Evolutionary conservation across 1,140 invertebrate species (phyloP).

Genomic region (Brachionus calyciflorus): DNA sequence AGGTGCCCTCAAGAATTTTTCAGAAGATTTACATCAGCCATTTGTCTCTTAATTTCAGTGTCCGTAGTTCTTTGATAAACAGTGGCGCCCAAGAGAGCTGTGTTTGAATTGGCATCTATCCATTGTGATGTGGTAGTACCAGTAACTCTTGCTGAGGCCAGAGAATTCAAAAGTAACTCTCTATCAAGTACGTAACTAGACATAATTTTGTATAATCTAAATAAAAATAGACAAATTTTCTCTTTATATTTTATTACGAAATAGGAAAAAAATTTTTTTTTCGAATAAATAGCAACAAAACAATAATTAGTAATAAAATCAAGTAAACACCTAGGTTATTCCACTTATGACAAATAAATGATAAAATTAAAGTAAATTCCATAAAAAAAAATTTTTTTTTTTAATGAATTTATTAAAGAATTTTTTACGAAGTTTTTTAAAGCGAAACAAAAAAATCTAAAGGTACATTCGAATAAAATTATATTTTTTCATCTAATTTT

Average conservation of each 20-base stretch:
- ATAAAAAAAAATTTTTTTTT: conserved; percentile 7
- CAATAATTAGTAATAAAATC: neutral
- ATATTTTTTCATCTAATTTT: conserved; percentile 38
- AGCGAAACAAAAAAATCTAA: conserved; percentile 6
- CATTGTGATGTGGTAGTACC: neutral
- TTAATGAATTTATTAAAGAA: neutral
- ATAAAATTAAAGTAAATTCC: neutral
- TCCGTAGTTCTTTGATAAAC: conserved; percentile 25
- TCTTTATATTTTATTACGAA: neutral
- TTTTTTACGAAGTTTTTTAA: neutral
- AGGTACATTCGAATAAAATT: conserved; percentile 27
- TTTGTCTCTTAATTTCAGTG: conserved; percentile 33
- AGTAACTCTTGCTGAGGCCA: neutral
- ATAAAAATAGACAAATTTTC: neutral
- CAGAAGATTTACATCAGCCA: conserved; percentile 34
- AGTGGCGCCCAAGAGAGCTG: conserved; percentile 15
- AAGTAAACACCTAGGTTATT: neutral
- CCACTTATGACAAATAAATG: neutral
- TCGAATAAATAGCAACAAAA: conserved; percentile 35
- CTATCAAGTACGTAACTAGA: conserved; percentile 45
- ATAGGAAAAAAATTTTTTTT: neutral
- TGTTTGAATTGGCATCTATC: conserved; percentile 40
- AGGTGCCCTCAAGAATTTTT: neutral
- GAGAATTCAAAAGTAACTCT: conserved; percentile 30
- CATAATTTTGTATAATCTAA: neutral